Evolutionary conservation across 2,113 vertebrate species (phyloP), one percentile per base, ranked within the genome.

Genomic region (Ibidorhyncha struthersii): DNA sequence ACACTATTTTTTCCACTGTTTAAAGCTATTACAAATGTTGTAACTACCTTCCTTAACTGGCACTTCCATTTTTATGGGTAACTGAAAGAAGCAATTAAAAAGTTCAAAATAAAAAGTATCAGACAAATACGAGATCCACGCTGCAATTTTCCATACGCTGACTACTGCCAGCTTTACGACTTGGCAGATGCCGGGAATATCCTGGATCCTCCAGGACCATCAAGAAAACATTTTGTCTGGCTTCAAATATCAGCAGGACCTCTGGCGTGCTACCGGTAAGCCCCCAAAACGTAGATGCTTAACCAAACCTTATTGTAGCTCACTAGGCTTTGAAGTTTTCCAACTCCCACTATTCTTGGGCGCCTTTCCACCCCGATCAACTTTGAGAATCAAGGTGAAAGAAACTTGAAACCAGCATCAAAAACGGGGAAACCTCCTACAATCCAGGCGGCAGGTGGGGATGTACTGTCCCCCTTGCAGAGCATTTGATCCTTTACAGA

Each of bases 61-160:
- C 65, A 67, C 52, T 95, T 90, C 47, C 53, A 94, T 85, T 82
- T 76, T 94, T 86, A 96, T 30, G 34, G 22, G 65, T 73, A 90
- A 78, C 38, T 90, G 73, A 88, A 82, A 94, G 56, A 94, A 87
- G 78, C 41, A 84, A 94, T 95, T 83, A 79, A 88, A 82, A 55
- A 74, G 40, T 79, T 77, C 79, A 71, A 89, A 91, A 95, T 77
- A 90, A 86, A 91, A 92, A 87, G 12, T n/a, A 63, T 59, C 45
- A 81, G 59, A 53, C 10, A 88, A 86, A 86, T 67, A 34, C 14
- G 15, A 70, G 63, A 93, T 70, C 72, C 85, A 78, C 12, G 25
- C 50, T 65, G 59, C 90, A 67, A 47, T 80, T 96, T 96, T 95
- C 94, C 90, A 32, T n/a, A 53, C 7, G 7, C 32, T 40, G 49